Evolutionary conservation across 2,113 vertebrate species (phyloP), one percentile per base, ranked within the genome.

Genomic region (Seriola quinqueradiata): DNA sequence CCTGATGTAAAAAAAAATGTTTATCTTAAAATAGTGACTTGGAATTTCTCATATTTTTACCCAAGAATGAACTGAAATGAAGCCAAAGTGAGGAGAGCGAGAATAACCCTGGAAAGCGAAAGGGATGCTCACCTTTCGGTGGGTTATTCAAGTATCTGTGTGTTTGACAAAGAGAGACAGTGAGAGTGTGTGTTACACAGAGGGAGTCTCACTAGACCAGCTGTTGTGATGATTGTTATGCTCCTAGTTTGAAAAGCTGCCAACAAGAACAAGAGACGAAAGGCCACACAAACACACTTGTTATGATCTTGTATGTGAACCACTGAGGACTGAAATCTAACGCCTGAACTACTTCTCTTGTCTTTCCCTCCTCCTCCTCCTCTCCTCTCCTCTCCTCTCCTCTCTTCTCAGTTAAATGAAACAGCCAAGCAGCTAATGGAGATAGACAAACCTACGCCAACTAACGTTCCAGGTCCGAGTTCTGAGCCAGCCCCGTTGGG

Each of bases 371-470:
- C 32, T n/a, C 21, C 68, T 36, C n/a, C 32, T n/a, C 40, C n/a
- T 58, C 66, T 72, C 10, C 46, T 60, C 63, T 16, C 34, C 34
- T 40, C 68, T 17, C 17, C 64, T 59, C 59, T 54, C 36, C 42
- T 64, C 23, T 65, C 74, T 28, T 8, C 42, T 3, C 91, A 99
- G 98, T 95, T 99, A 85, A 99, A 99, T 1, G 97, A 99, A 89
- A 97, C 98, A 0, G 98, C 98, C 82, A 99, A 99, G 94, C 97
- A 98, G 94, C 92, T 99, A 88, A 99, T 99, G 72, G 98, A 99
- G 92, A 97, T 97, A 89, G 97, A 99, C 96, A 99, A 99, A 93
- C 95, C 95, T 0, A 93, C 93, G 42, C 90, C 94, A 0, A 93
- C 93, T 0, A 96, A 93, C 0, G 95, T 90, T 1, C 95, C 96